A percentile compares a stretch with the other conserved stretches of the same genome.
These are phyloP conservation scores for Gryllus longicercus DNA, from an alignment of 2,888 invertebrate species.

Conservation along the genomic window DNA sequence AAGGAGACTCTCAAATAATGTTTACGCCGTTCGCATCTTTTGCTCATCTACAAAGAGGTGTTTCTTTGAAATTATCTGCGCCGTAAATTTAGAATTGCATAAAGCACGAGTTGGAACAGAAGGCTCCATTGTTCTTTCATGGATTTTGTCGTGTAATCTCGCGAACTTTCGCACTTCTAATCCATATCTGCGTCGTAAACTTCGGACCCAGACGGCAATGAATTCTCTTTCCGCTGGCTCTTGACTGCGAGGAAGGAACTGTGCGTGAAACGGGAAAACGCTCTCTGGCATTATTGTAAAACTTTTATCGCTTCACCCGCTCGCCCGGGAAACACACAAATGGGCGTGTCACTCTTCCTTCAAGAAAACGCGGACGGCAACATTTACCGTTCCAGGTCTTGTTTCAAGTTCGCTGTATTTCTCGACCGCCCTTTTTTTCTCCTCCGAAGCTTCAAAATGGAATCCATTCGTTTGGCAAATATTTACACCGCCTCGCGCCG, in stretches of 20 bases:
- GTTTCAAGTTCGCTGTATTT: background rate
- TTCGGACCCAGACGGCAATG: background rate
- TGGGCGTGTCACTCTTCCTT: constrained; percentile 1
- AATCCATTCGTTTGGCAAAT: background rate
- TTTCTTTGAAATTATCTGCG: background rate
- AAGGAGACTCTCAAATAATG: no score
- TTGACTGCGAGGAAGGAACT: background rate
- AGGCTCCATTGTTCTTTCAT: background rate
- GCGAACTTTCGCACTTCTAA: background rate
- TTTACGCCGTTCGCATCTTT: background rate
- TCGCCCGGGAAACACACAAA: background rate
- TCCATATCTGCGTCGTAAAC: background rate
- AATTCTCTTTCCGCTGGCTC: background rate
- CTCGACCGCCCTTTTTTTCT: background rate
- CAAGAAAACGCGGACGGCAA: background rate
- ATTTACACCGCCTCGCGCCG: background rate
- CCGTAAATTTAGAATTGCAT: background rate
- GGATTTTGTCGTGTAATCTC: background rate
- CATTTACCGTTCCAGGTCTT: background rate
- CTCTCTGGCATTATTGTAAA: constrained; percentile 17
- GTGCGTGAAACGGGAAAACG: background rate
- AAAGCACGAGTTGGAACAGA: background rate
- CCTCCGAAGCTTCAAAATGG: background rate
- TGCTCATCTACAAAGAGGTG: background rate
- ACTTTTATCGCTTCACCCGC: background rate